Evolutionary conservation across 2,888 invertebrate species (phyloP), one percentile per base, ranked within the genome.

Genomic region (Calliphora vomitoria): DNA sequence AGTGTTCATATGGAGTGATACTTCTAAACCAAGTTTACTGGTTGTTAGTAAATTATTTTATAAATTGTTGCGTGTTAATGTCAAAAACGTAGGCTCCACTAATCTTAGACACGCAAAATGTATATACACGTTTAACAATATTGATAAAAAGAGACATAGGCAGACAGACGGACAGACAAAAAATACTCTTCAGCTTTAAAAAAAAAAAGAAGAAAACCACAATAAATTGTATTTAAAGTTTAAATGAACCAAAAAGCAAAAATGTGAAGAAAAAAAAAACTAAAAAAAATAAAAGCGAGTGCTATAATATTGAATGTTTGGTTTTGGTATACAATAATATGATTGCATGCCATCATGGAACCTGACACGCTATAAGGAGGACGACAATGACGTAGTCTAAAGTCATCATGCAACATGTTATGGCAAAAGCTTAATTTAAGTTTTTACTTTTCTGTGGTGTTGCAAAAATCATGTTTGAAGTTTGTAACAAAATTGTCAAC

Each of bases 401-500:
- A 66, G 13, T 6, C 44, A 83, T 50, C 86, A 86, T 88, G 88
- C 83, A 79, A 86, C 53, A 69, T 78, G 62, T 64, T 62, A 35
- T 41, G 47, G 55, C 81, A 78, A 74, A 75, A 85, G 55, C 80
- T 62, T 71, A 78, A 76, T 78, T 53, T 66, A 53, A 62, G 53
- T 69, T 47, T 68, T 69, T 64, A 18, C 50, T 47, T 74, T 53
- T 53, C 47, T 44, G 13, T 66, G 25, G 5, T 78, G n/a, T 31
- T 55, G 60, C 68, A 60, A 74, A 82, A 82, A 58, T 44, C 82
- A 82, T 80, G 88, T 81, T 84, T 75, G 44, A 81, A 79, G 83
- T 84, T 79, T 82, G 82, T 87, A 85, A 87, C 84, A 82, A 82
- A 87, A 87, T 82, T 87, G 84, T 85, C 85, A 87, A 87, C 87